Conservation (phyloP, 30 jellyfish, hydroid and myxozoan genomes). For the Turritopsis dohrnii region DNA sequence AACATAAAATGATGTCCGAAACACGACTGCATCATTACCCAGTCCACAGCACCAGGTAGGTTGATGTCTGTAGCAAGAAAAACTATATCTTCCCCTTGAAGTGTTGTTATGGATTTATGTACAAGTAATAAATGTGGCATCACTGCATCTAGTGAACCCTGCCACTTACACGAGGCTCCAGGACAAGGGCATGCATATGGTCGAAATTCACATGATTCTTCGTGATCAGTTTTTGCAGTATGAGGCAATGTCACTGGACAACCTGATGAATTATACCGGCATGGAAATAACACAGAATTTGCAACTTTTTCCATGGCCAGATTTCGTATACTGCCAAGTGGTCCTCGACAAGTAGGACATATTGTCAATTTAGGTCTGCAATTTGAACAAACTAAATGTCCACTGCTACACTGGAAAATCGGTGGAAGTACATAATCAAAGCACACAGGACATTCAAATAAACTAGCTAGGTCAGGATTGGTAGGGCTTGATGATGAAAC, state of each 20-base stretch:
- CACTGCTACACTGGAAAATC: conserved; percentile 97
- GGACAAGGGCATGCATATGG: conserved; percentile 99
- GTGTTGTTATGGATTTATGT: conserved; percentile 91
- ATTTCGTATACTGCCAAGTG: conserved; percentile 96
- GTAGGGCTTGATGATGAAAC: conserved; percentile 52
- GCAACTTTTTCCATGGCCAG: conserved; percentile 98
- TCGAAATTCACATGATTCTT: conserved; percentile 88
- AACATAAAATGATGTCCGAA: conserved; percentile 96
- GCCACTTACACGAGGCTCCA: conserved; percentile 99
- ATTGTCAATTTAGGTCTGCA: conserved; percentile 91
- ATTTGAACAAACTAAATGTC: conserved; percentile 95
- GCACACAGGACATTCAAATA: conserved; percentile 99
- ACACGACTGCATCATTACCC: conserved; percentile 99
- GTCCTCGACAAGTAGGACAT: conserved; percentile 99
- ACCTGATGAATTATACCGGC: conserved; percentile 82
- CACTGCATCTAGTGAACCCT: conserved; percentile 91
- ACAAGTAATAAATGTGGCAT: conserved; percentile 97
- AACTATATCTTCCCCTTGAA: conserved; percentile 97
- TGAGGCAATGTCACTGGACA: conserved; percentile 80
- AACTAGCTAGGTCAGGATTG: conserved; percentile 91
- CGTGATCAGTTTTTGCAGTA: conserved; percentile 87
- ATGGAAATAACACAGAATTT: conserved; percentile 84
- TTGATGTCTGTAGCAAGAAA: conserved; percentile 93
- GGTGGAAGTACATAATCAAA: conserved; percentile 96
- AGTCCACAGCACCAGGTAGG: conserved; percentile 98